Conservation (phyloP, 2,888 invertebrate genomes). For the Coenonympha glycerion region DNA sequence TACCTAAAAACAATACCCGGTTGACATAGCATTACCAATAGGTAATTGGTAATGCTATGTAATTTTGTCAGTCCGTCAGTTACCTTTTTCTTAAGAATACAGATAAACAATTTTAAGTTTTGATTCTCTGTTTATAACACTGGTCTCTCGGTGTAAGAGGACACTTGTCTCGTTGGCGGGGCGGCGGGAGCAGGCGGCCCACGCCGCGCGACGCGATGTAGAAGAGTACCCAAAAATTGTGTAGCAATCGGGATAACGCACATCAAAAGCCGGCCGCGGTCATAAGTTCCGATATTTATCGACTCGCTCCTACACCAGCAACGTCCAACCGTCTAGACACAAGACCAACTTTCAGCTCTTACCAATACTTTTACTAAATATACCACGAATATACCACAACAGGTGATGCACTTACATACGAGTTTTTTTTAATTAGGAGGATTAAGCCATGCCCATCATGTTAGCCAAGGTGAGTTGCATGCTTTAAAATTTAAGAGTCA, state of each 20-base stretch:
- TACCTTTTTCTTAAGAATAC: too few species aligned
- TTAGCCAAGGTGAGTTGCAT: too few species aligned
- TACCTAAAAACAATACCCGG: too few species aligned
- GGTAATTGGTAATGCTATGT: too few species aligned
- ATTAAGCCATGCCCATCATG: too few species aligned
- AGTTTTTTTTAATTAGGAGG: background rate
- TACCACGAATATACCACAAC: too few species aligned
- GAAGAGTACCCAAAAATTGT: constrained; percentile 33
- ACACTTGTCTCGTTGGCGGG: background rate
- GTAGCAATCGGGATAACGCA: constrained; percentile 51
- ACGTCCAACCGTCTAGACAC: constrained; percentile 43
- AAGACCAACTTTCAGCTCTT: background rate
- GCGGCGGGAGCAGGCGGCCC: constrained; percentile 3
- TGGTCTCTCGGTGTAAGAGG: background rate
- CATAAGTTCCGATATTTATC: constrained; percentile 71
- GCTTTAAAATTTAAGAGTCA: too few species aligned
- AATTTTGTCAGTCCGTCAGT: too few species aligned
- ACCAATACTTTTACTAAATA: background rate
- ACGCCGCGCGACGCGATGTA: constrained; percentile 4
- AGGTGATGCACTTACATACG: background rate
- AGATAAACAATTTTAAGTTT: too few species aligned
- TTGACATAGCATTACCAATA: too few species aligned
- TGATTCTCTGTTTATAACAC: background rate
- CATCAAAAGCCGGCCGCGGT: constrained; percentile 65
- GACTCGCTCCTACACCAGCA: constrained; percentile 46